Percentiles rank a stretch among this genome's conserved stretches.
Evolutionary conservation across 1,140 invertebrate genomes (phyloP).

Genomic region (Heliconius himera): DNA sequence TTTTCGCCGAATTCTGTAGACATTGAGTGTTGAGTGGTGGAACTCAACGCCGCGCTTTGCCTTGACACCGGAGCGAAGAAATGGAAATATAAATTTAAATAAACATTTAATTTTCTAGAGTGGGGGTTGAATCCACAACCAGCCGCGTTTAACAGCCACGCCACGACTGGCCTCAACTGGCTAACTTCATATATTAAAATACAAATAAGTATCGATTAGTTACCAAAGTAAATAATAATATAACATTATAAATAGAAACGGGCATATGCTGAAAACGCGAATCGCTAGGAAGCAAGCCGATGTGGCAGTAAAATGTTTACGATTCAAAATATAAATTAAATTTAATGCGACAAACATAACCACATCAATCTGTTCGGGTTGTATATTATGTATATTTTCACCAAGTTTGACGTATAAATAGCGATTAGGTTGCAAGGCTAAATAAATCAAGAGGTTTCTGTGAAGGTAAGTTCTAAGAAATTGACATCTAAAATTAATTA

Average conservation of each 20-base stretch:
- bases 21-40: no score
- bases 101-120: no score
- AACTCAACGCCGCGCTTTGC: no score
- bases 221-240: slow-evolving; percentile 4
- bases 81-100: no score
- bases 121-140: no score
- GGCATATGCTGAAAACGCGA: slow-evolving; percentile 42
- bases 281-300: slow-evolving; percentile 45
- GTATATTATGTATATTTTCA: not conserved
- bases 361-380: slow-evolving; percentile 31
- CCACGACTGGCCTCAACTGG: no score
- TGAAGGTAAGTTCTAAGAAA: not conserved
- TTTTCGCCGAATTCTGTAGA: no score
- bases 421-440: not conserved
- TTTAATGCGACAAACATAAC: slow-evolving; percentile 55
- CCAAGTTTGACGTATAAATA: not conserved
- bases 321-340: slow-evolving; percentile 62
- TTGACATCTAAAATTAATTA: not conserved
- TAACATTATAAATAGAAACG: slow-evolving; percentile 29
- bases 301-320: slow-evolving; percentile 63
- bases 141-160: no score
- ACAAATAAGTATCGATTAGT: slow-evolving; percentile 14
- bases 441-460: not conserved
- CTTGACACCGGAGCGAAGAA: no score
- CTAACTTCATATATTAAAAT: not conserved